These are phyloP conservation scores for Eubucco bourcierii DNA, from an alignment of 2,113 vertebrate species.

Conservation along the genomic window DNA sequence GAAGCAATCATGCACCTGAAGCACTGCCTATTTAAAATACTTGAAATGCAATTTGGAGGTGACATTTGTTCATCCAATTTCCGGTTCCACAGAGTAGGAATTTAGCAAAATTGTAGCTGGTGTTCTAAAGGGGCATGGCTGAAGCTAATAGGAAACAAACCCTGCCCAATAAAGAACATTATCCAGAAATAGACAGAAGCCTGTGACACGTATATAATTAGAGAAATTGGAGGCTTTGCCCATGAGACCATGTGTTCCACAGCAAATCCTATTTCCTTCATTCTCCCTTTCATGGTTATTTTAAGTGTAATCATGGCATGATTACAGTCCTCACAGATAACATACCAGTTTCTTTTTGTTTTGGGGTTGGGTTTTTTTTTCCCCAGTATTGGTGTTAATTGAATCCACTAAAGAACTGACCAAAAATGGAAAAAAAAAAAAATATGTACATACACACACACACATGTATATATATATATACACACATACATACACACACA, in stretches of 20 bases:
- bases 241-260: conserved; percentile 9
- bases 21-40: conserved; percentile 21
- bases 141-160: conserved; percentile 6
- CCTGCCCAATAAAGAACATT: not conserved
- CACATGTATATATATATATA: too few relatives aligned
- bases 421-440: not conserved
- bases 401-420: not conserved
- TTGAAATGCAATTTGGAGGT: conserved; percentile 22
- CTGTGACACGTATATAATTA: not conserved
- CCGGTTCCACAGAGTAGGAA: not conserved
- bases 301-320: not conserved
- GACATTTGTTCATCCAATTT: conserved; percentile 33
- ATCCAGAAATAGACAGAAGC: conserved; percentile 30
- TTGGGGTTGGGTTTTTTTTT: not conserved
- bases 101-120: not conserved
- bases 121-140: not conserved
- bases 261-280: conserved; percentile 24
- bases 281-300: not conserved
- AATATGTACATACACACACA: too few relatives aligned
- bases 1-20: conserved; percentile 11
- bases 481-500: too few relatives aligned
- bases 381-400: not conserved
- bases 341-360: not conserved
- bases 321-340: not conserved
- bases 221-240: conserved; percentile 36